Evolutionary conservation across 1,140 invertebrate species (phyloP).

Genomic region (Oncopeltus fasciatus): DNA sequence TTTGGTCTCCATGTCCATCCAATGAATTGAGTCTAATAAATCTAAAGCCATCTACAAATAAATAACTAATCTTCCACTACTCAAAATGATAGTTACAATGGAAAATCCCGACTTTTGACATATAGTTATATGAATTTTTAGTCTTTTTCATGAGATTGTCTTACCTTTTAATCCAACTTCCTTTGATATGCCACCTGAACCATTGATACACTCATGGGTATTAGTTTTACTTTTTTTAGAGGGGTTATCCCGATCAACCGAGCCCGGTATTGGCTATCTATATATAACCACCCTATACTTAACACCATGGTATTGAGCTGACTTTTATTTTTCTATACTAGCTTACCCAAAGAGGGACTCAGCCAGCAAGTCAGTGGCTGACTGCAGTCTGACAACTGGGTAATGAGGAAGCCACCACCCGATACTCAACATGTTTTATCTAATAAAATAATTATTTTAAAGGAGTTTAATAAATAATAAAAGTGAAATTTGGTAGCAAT

Average conservation of each 20-base stretch:
- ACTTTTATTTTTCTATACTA: not conserved
- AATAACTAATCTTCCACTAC: too few species aligned
- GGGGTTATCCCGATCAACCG: not conserved
- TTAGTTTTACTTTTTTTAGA: not conserved
- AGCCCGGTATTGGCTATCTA: not conserved
- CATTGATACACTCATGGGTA: not conserved
- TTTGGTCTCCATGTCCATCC: too few species aligned
- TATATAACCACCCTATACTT: not conserved
- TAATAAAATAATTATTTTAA: not conserved
- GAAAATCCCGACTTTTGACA: too few species aligned
- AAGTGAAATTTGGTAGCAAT: too few species aligned
- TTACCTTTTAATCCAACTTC: not conserved
- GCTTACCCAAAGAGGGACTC: too few species aligned
- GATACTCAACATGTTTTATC: not conserved
- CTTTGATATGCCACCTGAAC: not conserved
- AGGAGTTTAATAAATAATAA: too few species aligned
- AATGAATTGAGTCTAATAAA: too few species aligned
- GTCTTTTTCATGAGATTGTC: too few species aligned
- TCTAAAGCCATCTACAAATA: too few species aligned
- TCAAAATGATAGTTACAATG: too few species aligned
- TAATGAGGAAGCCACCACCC: not conserved
- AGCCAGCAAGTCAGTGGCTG: not conserved
- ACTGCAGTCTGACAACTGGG: not conserved
- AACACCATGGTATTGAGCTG: not conserved
- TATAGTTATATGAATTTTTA: too few species aligned